These are phyloP conservation scores for Heliconius charithonia DNA, from an alignment of 2,888 invertebrate genomes.

Conservation along the genomic window DNA sequence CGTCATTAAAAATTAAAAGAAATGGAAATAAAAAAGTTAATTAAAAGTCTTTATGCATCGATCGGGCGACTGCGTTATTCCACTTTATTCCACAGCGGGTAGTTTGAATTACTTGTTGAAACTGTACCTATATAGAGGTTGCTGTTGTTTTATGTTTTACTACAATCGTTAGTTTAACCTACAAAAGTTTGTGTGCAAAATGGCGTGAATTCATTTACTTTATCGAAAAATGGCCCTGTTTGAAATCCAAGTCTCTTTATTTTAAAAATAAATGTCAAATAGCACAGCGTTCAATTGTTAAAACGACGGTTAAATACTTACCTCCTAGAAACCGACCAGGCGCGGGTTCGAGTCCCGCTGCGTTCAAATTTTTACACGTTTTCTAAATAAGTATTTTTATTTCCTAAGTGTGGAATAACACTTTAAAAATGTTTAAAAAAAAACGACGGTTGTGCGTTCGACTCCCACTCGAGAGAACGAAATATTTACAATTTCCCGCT, in stretches of 20 bases:
- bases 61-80: conserved; percentile 5
- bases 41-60: conserved; percentile 31
- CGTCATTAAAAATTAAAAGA: conserved; percentile 34
- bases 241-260: neutral
- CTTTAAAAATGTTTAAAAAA: no score
- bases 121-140: neutral
- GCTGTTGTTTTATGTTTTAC: conserved; percentile 12
- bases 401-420: no score
- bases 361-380: no score
- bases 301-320: no score
- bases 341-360: no score
- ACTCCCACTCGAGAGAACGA: no score
- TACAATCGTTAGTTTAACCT: conserved; percentile 16
- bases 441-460: no score
- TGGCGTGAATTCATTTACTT: neutral
- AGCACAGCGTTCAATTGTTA: no score
- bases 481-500: no score
- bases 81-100: neutral
- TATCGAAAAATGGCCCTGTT: neutral
- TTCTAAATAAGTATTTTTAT: no score
- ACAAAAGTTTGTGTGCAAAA: conserved; percentile 1
- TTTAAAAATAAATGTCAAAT: no score
- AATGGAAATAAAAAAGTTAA: conserved; percentile 28
- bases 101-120: conserved; percentile 19
- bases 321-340: no score